Conservation (phyloP, 64 coral and sea anemone species). For the Stichodactyla helianthus region DNA sequence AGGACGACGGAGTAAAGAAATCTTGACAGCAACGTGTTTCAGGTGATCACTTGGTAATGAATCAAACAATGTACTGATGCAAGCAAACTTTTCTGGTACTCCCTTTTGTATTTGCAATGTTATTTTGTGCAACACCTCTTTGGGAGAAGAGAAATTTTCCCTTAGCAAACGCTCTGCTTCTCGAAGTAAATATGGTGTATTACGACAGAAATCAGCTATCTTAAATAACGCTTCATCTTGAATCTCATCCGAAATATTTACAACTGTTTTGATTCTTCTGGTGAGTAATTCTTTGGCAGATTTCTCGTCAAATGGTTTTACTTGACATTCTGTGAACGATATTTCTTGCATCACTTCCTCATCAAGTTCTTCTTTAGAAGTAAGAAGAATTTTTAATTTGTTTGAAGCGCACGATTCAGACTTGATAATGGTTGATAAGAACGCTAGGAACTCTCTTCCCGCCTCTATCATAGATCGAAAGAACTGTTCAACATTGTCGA, state of each 20-base stretch:
- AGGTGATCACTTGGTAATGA: constrained; percentile 1
- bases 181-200: constrained; percentile 21
- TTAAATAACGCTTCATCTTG: neutral
- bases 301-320: neutral
- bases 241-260: neutral
- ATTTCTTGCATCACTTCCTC: neutral
- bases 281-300: neutral
- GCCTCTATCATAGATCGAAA: neutral
- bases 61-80: neutral
- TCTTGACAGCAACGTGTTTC: too few relatives aligned
- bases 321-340: neutral
- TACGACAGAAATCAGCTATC: neutral
- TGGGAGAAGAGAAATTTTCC: neutral
- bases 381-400: constrained; percentile 22
- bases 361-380: neutral
- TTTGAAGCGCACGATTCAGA: neutral
- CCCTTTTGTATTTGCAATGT: constrained; percentile 5
- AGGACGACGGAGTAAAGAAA: too few relatives aligned
- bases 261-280: neutral
- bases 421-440: neutral
- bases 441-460: neutral
- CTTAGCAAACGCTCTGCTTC: neutral
- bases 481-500: constrained; percentile 40
- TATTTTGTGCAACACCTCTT: constrained; percentile 15
- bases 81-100: neutral